Conservation (phyloP, 2,113 vertebrate genomes). For the Xiphophorus couchianus region DNA sequence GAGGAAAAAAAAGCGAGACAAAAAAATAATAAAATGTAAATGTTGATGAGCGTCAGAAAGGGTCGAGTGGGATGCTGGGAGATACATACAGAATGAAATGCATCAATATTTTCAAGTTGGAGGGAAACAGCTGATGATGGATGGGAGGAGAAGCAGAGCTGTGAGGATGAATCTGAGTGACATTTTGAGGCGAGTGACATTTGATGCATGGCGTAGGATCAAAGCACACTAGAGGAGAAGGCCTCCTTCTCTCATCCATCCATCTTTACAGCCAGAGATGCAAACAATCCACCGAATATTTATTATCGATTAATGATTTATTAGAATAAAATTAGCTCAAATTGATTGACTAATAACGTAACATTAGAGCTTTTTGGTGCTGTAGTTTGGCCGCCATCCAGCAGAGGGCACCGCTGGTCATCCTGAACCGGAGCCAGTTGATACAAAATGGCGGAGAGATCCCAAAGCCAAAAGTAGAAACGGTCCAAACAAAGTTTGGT, state of each 20-base stretch:
- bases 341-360: no score
- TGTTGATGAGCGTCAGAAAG: conserved; percentile 66
- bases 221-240: conserved; percentile 36
- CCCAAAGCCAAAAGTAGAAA: no score
- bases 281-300: no score
- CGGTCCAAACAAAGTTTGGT: no score
- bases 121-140: conserved; percentile 15
- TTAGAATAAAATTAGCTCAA: no score
- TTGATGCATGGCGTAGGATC: conserved; percentile 47
- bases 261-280: not conserved
- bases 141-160: conserved; percentile 24
- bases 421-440: no score
- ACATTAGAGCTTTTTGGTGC: no score
- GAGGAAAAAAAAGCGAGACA: conserved; percentile 42
- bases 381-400: no score
- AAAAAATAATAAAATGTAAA: conserved; percentile 63
- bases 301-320: no score
- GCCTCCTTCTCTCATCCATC: conserved; percentile 7
- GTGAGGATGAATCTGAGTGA: conserved; percentile 62
- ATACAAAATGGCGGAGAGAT: no score
- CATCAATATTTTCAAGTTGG: conserved; percentile 38
- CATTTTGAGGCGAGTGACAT: conserved; percentile 70
- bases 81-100: conserved; percentile 37
- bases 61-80: conserved; percentile 42
- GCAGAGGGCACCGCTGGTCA: no score